A percentile compares a stretch with the other conserved stretches of the same genome.
Evolutionary conservation across 2,113 vertebrate species (phyloP).

Genomic region (Monarcha castaneiventris): DNA sequence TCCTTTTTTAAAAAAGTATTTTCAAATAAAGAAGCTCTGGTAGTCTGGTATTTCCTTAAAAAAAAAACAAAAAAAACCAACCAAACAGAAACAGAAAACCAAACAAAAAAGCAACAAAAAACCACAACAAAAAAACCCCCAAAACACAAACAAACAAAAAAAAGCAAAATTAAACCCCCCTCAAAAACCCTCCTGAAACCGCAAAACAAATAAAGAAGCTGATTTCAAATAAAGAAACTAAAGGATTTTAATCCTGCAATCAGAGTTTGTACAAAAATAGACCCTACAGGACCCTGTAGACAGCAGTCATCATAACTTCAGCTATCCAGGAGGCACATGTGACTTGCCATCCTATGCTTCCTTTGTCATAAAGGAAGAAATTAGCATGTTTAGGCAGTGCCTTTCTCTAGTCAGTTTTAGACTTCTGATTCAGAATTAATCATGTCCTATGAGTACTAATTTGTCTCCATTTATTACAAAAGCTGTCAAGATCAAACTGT

Average conservation of each 20-base stretch:
- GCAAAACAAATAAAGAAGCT: neutral
- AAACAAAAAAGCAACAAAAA: neutral
- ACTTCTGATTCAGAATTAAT: neutral
- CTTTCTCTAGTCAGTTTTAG: neutral
- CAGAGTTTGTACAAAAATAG: neutral
- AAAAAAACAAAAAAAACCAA: neutral
- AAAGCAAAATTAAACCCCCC: no score
- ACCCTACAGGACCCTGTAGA: neutral
- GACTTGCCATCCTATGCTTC: neutral
- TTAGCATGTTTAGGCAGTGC: neutral
- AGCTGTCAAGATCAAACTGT: neutral
- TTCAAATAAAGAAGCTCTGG: neutral
- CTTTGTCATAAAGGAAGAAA: neutral
- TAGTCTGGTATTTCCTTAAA: neutral
- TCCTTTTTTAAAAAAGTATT: neutral
- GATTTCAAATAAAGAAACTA: neutral
- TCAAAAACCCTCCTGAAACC: no score
- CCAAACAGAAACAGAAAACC: neutral
- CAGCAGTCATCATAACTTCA: neutral
- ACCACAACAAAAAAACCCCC: no score
- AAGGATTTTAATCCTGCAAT: neutral
- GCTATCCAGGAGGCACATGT: neutral
- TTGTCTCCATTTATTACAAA: neutral
- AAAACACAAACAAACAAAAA: no score
- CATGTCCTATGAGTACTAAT: neutral